Percentiles rank a stretch among this genome's conserved stretches.
Conservation (phyloP, 2,888 invertebrate species). For the Drosophila gaucha region DNA sequence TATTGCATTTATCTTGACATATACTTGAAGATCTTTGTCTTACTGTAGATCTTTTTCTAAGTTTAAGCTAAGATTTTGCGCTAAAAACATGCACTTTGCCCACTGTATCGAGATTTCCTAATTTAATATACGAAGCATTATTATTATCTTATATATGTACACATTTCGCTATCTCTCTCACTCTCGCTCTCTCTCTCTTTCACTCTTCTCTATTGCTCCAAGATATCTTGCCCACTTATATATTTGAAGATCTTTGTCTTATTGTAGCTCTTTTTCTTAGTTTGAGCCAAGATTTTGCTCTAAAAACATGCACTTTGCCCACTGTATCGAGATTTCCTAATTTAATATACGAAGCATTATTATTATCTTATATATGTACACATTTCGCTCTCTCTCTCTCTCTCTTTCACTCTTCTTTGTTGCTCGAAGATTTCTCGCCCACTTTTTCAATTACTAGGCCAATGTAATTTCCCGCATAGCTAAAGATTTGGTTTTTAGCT, state of each 20-base stretch:
- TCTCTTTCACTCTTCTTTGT: neutral
- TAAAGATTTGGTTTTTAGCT: slow-evolving; percentile 11
- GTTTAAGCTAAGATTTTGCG: neutral
- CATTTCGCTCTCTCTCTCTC: neutral
- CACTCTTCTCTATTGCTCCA: too few species aligned
- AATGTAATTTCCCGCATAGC: neutral
- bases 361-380: too few species aligned
- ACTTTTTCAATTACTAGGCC: neutral
- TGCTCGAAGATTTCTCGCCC: too few species aligned
- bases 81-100: neutral
- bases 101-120: neutral
- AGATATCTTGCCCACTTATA: too few species aligned
- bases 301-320: neutral
- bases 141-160: too few species aligned
- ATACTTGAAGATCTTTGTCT: too few species aligned
- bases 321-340: neutral
- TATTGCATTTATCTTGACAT: too few species aligned
- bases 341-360: neutral
- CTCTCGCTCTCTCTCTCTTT: neutral
- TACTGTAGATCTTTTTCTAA: too few species aligned
- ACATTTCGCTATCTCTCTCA: neutral
- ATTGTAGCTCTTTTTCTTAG: too few species aligned
- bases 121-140: neutral
- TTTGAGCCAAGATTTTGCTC: neutral
- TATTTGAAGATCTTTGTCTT: too few species aligned